phyloP scores from a whole-genome alignment of 2,797 vertebrate species.

The Cossypha dichroa region DNA sequence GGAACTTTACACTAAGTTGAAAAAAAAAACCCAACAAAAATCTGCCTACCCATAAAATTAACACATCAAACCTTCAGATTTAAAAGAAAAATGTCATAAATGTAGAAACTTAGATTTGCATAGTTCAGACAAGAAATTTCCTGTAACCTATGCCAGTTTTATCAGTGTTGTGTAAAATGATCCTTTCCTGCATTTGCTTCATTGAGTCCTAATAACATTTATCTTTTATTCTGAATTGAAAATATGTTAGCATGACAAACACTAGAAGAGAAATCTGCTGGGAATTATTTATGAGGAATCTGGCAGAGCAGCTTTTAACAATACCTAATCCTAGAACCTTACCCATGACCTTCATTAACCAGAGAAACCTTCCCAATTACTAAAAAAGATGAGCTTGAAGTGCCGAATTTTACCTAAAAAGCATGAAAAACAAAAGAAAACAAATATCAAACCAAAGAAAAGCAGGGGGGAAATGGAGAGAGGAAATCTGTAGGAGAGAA shows the following conservation, averaged over 20 bases:
- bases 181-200: constrained; percentile 15
- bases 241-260: constrained; percentile 26
- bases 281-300: constrained; percentile 3
- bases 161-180: not conserved
- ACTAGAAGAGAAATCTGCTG: not conserved
- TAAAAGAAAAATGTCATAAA: not conserved
- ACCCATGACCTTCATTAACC: not conserved
- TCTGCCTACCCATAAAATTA: not conserved
- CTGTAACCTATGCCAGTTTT: not conserved
- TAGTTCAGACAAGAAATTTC: not conserved
- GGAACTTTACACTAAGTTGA: not conserved
- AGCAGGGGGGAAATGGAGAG: not conserved
- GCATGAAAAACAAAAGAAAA: not conserved
- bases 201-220: constrained; percentile 40
- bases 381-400: not conserved
- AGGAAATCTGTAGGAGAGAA: not conserved
- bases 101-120: not conserved
- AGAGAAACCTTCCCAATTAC: not conserved
- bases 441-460: not conserved
- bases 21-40: not conserved
- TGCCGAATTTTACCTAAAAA: not conserved
- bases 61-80: not conserved
- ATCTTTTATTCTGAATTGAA: constrained; percentile 31
- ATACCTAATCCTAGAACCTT: not conserved
- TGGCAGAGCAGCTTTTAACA: not conserved